Conservation (phyloP, 2,888 invertebrate genomes). For the Congeria kusceri region DNA sequence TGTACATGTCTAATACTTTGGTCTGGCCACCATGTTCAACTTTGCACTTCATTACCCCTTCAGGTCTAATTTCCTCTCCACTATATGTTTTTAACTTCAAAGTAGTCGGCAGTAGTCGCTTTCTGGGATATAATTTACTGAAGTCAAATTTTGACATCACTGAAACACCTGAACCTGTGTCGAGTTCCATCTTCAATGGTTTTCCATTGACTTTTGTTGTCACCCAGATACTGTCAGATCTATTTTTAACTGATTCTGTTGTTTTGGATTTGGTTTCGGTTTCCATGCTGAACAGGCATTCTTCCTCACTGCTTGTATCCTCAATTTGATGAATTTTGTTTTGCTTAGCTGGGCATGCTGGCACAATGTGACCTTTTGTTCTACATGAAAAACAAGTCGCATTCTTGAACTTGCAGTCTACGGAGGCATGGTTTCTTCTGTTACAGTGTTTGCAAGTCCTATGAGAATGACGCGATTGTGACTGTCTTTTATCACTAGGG, state of each 20-base stretch:
- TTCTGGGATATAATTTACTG: slow-evolving; percentile 30
- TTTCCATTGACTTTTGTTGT: slow-evolving; percentile 42
- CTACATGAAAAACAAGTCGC: slow-evolving; percentile 26
- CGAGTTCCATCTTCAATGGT: slow-evolving; percentile 53
- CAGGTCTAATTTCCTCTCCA: slow-evolving; percentile 36
- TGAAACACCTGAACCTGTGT: slow-evolving; percentile 61
- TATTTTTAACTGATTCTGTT: not conserved
- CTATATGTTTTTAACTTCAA: slow-evolving; percentile 48
- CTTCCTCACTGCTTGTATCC: not conserved
- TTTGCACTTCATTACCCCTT: slow-evolving; percentile 24
- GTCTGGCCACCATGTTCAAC: slow-evolving; percentile 28
- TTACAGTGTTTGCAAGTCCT: not conserved
- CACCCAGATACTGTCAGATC: slow-evolving; percentile 16
- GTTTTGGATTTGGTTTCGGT: no score
- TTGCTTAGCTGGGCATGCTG: slow-evolving; percentile 10
- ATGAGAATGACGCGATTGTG: not conserved
- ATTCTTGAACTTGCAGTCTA: slow-evolving; percentile 31
- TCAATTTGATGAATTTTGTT: not conserved
- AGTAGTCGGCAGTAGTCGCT: slow-evolving; percentile 10
- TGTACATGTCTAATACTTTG: slow-evolving; percentile 35
- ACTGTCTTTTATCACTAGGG: no score
- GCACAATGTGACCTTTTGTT: slow-evolving; percentile 24
- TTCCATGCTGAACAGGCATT: not conserved
- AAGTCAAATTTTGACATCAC: no score
- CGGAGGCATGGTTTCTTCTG: not conserved